Evolutionary conservation across 2,888 invertebrate genomes (phyloP).

Genomic region (Nysson spinosus): DNA sequence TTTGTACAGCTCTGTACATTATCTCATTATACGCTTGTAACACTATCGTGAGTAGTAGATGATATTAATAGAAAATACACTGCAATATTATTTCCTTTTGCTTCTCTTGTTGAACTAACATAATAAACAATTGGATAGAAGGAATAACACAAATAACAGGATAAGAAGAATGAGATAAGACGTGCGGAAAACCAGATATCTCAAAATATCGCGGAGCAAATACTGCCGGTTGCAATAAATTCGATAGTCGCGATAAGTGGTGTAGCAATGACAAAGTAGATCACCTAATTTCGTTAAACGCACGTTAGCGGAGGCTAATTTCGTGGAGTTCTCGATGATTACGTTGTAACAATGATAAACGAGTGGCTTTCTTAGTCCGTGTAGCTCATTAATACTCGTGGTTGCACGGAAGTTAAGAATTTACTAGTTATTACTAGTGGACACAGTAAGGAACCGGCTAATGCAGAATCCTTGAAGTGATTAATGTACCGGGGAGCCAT

Average conservation of each 20-base stretch:
- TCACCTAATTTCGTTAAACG: conserved; percentile 41
- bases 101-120: too few species aligned
- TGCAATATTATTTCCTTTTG: too few species aligned
- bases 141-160: too few species aligned
- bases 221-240: too few species aligned
- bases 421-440: conserved; percentile 49
- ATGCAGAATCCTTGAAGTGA: conserved; percentile 50
- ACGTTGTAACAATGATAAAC: conserved; percentile 62
- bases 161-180: too few species aligned
- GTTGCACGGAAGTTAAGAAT: conserved; percentile 51
- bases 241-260: conserved; percentile 17
- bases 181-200: too few species aligned
- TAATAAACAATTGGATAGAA: too few species aligned
- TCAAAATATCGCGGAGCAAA: too few species aligned
- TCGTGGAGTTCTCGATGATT: conserved; percentile 47
- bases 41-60: too few species aligned
- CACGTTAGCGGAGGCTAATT: conserved; percentile 27
- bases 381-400: conserved; percentile 55
- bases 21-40: too few species aligned
- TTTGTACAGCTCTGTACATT: too few species aligned
- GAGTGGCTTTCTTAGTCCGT: conserved; percentile 44
- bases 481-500: conserved; percentile 45
- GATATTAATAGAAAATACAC: too few species aligned
- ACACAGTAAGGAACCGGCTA: conserved; percentile 42
- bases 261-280: conserved; percentile 33